Conservation (phyloP, 2,797 vertebrate species). For the Silurus lanzhouensis region DNA sequence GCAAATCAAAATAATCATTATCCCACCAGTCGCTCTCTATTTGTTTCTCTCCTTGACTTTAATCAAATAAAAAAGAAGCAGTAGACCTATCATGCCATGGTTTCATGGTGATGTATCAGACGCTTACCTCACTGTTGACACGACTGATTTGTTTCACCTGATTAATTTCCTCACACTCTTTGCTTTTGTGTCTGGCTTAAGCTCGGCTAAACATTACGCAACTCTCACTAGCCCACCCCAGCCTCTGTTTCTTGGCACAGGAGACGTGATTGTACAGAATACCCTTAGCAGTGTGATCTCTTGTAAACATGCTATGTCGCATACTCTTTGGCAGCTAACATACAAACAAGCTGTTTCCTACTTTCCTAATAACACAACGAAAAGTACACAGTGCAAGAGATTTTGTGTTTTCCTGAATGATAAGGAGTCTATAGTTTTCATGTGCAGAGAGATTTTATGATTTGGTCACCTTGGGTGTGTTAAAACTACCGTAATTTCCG, state of each 20-base stretch:
- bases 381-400: background rate
- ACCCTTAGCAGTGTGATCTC: background rate
- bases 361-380: background rate
- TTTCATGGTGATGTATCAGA: background rate
- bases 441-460: background rate
- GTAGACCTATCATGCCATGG: background rate
- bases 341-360: background rate
- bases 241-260: no score
- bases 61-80: background rate
- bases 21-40: background rate
- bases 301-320: background rate
- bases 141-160: background rate
- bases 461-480: background rate
- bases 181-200: background rate
- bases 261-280: background rate
- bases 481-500: background rate
- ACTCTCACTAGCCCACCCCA: no score
- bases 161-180: background rate
- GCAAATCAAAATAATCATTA: background rate
- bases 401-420: background rate
- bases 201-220: no score
- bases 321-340: background rate
- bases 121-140: background rate
- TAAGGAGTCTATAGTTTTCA: background rate
- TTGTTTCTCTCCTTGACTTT: background rate